phyloP scores from a whole-genome alignment of 1,140 invertebrate genomes.

The Bombus superbus region DNA sequence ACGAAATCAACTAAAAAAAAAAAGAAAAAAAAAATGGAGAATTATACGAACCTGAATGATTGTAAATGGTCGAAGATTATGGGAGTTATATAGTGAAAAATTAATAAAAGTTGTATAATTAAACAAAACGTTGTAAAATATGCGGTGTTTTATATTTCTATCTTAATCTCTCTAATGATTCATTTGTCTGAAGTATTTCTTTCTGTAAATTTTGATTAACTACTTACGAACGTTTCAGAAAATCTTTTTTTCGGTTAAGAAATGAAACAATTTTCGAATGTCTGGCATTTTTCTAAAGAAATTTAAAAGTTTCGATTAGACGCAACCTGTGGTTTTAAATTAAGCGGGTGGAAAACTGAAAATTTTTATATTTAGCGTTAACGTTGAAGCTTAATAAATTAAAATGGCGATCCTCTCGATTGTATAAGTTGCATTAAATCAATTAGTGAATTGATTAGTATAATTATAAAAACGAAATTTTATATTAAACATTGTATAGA shows the following conservation, averaged over 20 bases:
- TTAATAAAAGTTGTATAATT: conserved; percentile 50
- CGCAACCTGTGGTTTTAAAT: not conserved
- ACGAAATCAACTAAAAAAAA: not conserved
- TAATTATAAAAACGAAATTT: not conserved
- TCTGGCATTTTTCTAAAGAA: not conserved
- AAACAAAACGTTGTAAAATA: conserved; percentile 37
- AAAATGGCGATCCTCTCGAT: not conserved
- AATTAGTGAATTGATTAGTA: not conserved
- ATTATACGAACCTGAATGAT: conserved; percentile 27
- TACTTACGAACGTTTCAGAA: not conserved
- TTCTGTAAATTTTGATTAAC: not conserved
- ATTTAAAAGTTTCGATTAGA: not conserved
- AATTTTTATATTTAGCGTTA: conserved; percentile 12
- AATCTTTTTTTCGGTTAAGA: not conserved
- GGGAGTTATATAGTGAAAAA: conserved; percentile 38
- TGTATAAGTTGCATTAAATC: not conserved
- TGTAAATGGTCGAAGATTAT: conserved; percentile 35
- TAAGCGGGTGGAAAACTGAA: not conserved
- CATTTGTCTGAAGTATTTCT: not conserved
- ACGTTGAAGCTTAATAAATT: not conserved
- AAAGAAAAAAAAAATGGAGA: not conserved
- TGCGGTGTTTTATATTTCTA: conserved; percentile 35
- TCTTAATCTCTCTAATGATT: conserved; percentile 6
- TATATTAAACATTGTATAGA: not conserved
- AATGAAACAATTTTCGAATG: not conserved